Evolutionary conservation across 2,888 invertebrate species (phyloP), one percentile per base, ranked within the genome.

Genomic region (Rhogogaster chlorosoma): DNA sequence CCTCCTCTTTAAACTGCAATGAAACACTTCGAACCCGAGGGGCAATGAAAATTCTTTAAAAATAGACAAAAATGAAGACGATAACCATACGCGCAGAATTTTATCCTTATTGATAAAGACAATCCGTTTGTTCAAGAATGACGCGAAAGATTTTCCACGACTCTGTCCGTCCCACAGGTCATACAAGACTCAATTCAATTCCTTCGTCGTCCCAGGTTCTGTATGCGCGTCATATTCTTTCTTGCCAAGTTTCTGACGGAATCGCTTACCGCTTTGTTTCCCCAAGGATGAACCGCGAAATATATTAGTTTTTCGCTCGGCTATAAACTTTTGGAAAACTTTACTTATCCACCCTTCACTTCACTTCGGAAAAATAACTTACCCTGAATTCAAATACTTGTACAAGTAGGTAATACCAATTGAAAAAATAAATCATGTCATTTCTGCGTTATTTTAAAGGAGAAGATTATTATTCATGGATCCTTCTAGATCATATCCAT

Each of bases 241-340:
- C 22, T 38, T 22, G 71, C 36, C 7, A 22, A 29, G 29, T 75
- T 75, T 49, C 49, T 49, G 29, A 45, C 75, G 42, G 49, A 45
- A 75, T 75, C n/a, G 75, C 49, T 49, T 49, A 75, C 87, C 87
- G 75, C 84, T 86, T 86, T 85, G 85, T 86, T 86, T 84, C 77
- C 86, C 87, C 87, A 84, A 73, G 85, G 86, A 87, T 88, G 87
- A 86, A 88, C 88, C 88, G 84, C 88, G 86, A 89, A 88, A 89
- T 89, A 89, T 89, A 88, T 88, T 88, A 89, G 87, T 88, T 88
- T 85, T 86, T 85, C 53, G 84, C 38, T 53, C 53, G 53, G 29
- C 32, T 73, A 42, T 26, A 84, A 89, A 88, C 86, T 89, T 89
- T 49, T 86, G 22, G 42, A 83, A 84, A 88, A 88, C 87, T 89